Percentiles rank a stretch among this genome's conserved stretches.
These are phyloP conservation scores for Euplexia lucipara DNA, from an alignment of 2,888 invertebrate species.

Conservation along the genomic window DNA sequence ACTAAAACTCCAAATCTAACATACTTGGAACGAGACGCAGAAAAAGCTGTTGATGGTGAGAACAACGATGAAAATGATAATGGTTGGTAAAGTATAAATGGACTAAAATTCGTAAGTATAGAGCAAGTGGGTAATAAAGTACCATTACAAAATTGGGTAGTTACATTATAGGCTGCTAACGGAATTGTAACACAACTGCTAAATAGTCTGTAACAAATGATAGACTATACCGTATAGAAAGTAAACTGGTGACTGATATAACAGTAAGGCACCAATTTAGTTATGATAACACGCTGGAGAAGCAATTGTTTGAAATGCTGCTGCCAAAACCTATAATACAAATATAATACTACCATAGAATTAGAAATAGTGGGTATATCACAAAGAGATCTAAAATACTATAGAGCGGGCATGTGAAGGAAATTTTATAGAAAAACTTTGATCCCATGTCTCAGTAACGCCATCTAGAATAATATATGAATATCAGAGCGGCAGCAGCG, in stretches of 20 bases:
- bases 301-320: not conserved
- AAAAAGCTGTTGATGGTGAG: not conserved
- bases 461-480: too few relatives aligned
- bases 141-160: too few relatives aligned
- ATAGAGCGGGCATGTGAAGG: too few relatives aligned
- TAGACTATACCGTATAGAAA: constrained; percentile 3
- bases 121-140: not conserved
- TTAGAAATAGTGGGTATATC: constrained; percentile 8
- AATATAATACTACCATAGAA: not conserved
- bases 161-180: not conserved
- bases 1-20: not conserved
- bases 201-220: not conserved
- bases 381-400: too few relatives aligned
- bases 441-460: too few relatives aligned
- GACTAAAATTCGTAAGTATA: not conserved
- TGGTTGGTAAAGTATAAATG: not conserved
- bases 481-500: too few relatives aligned
- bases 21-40: not conserved
- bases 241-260: not conserved
- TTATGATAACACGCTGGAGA: not conserved
- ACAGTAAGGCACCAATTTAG: not conserved
- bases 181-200: constrained; percentile 3
- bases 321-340: not conserved
- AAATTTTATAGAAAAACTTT: too few relatives aligned
- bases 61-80: not conserved